phyloP scores from a whole-genome alignment of 2,797 vertebrate species.

The Pseudomugil gertrudae region DNA sequence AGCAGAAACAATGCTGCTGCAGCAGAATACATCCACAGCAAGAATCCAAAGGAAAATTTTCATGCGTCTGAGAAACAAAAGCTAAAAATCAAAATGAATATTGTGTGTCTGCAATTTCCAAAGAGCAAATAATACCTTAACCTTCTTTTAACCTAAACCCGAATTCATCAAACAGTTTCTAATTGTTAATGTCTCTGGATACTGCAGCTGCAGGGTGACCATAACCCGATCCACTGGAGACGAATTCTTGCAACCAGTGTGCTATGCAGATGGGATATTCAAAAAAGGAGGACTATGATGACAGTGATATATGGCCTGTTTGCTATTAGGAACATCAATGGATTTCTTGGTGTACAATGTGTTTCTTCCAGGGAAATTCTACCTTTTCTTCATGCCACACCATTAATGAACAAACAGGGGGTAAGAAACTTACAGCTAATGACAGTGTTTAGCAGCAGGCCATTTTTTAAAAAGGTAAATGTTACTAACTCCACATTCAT shows the following conservation, averaged over 20 bases:
- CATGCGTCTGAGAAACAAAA: slow-evolving; percentile 12
- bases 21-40: slow-evolving; percentile 4
- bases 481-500: not conserved
- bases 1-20: slow-evolving; percentile 22
- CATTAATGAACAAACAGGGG: slow-evolving; percentile 26
- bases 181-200: slow-evolving; percentile 9
- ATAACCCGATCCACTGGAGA: slow-evolving; percentile 30
- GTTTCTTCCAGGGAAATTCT: slow-evolving; percentile 33
- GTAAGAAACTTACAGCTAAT: slow-evolving; percentile 40
- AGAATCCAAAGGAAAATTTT: slow-evolving; percentile 30
- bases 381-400: slow-evolving; percentile 44
- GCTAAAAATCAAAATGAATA: not conserved
- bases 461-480: not conserved
- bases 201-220: slow-evolving; percentile 9
- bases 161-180: slow-evolving; percentile 27
- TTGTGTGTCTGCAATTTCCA: not conserved
- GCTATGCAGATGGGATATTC: slow-evolving; percentile 51
- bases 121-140: not conserved
- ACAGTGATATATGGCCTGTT: slow-evolving; percentile 70
- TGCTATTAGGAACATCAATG: slow-evolving; percentile 29
- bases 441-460: slow-evolving; percentile 29
- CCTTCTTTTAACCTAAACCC: not conserved
- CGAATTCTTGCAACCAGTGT: slow-evolving; percentile 17
- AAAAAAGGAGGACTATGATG: slow-evolving; percentile 36
- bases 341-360: slow-evolving; percentile 24